These are phyloP conservation scores for Aphidoletes aphidimyza DNA, from an alignment of 2,888 invertebrate species.

Conservation along the genomic window DNA sequence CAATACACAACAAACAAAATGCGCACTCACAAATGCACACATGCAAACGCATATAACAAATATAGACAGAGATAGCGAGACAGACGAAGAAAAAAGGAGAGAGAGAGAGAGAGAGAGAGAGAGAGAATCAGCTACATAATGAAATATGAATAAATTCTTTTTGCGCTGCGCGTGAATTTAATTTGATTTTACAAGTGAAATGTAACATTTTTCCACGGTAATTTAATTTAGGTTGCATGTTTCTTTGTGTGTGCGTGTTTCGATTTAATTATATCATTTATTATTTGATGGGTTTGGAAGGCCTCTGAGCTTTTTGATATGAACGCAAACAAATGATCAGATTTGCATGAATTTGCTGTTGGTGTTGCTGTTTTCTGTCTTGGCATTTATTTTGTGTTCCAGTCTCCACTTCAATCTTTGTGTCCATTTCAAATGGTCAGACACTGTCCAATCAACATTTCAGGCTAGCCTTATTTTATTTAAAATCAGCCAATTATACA, in stretches of 20 bases:
- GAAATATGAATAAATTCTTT: constrained; percentile 9
- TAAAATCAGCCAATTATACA: too few relatives aligned
- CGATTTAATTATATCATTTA: constrained; percentile 31
- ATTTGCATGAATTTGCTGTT: neutral
- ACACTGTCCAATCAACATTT: too few relatives aligned
- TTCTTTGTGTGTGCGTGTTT: constrained; percentile 6
- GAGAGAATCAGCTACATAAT: too few relatives aligned
- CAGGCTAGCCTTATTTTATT: too few relatives aligned
- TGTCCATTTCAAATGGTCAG: too few relatives aligned
- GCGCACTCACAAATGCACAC: too few relatives aligned
- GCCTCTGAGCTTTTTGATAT: neutral
- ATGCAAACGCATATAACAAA: too few relatives aligned
- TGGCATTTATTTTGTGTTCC: too few relatives aligned
- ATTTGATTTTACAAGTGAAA: constrained; percentile 26
- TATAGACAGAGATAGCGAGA: neutral
- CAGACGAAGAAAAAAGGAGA: too few relatives aligned
- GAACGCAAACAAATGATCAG: neutral
- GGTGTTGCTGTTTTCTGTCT: too few relatives aligned
- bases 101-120: too few relatives aligned
- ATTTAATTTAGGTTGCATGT: constrained; percentile 7
- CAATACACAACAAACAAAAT: constrained; percentile 2
- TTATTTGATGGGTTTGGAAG: neutral
- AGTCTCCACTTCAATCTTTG: too few relatives aligned
- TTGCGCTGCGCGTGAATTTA: neutral
- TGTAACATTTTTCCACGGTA: constrained; percentile 10